Base-by-base conservation (phyloP, 2,797 vertebrate species). In the Tympanoctomys barrerae region DNA sequence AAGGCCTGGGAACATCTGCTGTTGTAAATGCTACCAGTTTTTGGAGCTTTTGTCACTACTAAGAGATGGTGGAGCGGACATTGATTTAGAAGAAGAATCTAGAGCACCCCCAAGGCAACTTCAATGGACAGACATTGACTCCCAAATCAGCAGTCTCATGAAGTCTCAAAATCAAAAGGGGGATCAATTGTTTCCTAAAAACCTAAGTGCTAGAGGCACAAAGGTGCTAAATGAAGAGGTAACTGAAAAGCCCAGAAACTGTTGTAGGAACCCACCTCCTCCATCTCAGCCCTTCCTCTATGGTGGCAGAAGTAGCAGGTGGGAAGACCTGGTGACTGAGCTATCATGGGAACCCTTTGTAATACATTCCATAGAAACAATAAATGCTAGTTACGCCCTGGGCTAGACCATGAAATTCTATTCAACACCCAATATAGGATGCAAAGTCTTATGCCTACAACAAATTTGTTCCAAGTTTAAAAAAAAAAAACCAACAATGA, bases 391-490 rank as follows among this genome's bases (percentile, higher is more conserved):
- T 59, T 61, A 62, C 8, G 0, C 77, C 83, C 71, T 89, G 71
- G 28, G 68, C 31, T 85, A 80, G 36, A 61, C 83, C 68, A 86
- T 62, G 80, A 84, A 92, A 33, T 26, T 86, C 92, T 86, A 59
- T 22, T 81, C 66, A 93, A 93, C 28, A 61, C 6, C 21, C 39
- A 61, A 87, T 36, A 42, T 16, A 90, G n/a, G 54, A 87, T 61
- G 66, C 18, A 46, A 94, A 89, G 61, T 64, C 81, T 54, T 80
- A 87, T 78, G 79, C 14, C 52, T 89, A 16, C 3, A 89, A 93
- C 39, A 81, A 93, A 88, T 88, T 77, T 94, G 83, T 92, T 90
- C 71, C 62, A 52, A 64, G 36, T 90, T 88, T 42, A 42, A 4
- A n/a, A 82, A 64, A 89, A 24, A 70, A 71, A n/a, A 39, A 2